These are phyloP conservation scores for Lithobates pipiens DNA, from an alignment of 2,797 vertebrate species.

Conservation along the genomic window DNA sequence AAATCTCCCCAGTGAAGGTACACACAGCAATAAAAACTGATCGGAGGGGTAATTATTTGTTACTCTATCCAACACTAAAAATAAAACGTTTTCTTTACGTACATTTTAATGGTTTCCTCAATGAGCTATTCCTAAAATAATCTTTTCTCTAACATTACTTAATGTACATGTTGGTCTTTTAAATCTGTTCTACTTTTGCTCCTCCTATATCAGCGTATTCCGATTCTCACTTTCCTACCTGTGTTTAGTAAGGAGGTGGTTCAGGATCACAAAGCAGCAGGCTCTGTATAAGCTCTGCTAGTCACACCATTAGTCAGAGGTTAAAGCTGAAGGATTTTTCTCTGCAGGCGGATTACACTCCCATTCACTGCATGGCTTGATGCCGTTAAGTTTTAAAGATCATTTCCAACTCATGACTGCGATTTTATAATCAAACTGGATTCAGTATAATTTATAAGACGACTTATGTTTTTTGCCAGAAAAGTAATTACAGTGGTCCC, in stretches of 20 bases:
- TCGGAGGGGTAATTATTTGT: no score
- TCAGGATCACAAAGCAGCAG: background rate
- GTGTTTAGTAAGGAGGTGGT: background rate
- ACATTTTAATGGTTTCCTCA: background rate
- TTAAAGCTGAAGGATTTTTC: background rate
- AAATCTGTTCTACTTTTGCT: background rate
- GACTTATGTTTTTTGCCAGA: background rate
- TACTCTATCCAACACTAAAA: no score
- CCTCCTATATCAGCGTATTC: background rate
- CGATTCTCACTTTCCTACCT: background rate
- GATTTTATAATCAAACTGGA: background rate
- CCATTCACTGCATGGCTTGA: background rate
- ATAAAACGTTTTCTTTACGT: no score
- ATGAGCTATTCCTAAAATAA: no score
- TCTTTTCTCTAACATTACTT: background rate
- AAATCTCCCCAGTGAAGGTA: no score
- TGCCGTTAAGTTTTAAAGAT: background rate
- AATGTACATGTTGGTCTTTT: background rate
- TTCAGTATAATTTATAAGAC: background rate
- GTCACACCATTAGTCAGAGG: slow-evolving; percentile 5
- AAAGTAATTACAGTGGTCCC: background rate
- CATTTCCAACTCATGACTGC: background rate
- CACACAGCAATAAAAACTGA: no score
- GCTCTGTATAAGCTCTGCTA: background rate
- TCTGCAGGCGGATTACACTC: slow-evolving; percentile 12